Conservation (phyloP, 2,113 vertebrate species). For the Rhipidura dahli region DNA sequence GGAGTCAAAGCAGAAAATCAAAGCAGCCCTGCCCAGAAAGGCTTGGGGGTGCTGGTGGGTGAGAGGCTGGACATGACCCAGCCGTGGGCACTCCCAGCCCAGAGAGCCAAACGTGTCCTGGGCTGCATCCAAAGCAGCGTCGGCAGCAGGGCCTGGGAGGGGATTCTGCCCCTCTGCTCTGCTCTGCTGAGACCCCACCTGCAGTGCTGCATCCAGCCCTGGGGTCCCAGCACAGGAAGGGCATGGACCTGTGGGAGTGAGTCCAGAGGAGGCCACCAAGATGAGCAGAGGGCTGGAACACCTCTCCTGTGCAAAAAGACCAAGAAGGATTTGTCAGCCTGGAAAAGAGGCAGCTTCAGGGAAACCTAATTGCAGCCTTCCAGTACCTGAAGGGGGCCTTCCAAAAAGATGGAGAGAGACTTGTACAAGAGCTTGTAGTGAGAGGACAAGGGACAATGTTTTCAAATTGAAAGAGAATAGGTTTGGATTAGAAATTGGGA, state of each 20-base stretch:
- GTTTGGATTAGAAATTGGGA: background rate
- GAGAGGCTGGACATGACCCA: background rate
- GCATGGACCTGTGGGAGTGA: rapidly evolving
- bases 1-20: too few relatives aligned
- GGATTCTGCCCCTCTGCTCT: background rate
- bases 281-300: background rate
- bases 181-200: background rate
- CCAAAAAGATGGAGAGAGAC: background rate
- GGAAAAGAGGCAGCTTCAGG: background rate
- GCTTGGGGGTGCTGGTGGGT: rapidly evolving
- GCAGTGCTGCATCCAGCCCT: background rate
- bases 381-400: background rate
- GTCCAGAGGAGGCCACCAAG: background rate
- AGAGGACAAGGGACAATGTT: background rate
- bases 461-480: background rate
- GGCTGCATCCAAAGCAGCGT: background rate
- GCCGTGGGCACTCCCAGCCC: background rate
- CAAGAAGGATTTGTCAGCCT: background rate
- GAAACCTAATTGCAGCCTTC: background rate
- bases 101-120: background rate
- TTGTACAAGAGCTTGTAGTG: background rate
- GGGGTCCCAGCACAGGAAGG: background rate
- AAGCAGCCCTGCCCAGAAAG: background rate
- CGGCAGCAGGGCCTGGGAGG: background rate
- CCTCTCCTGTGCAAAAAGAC: background rate